Conservation (phyloP, 2,888 invertebrate genomes). For the Dryobota labecula region DNA sequence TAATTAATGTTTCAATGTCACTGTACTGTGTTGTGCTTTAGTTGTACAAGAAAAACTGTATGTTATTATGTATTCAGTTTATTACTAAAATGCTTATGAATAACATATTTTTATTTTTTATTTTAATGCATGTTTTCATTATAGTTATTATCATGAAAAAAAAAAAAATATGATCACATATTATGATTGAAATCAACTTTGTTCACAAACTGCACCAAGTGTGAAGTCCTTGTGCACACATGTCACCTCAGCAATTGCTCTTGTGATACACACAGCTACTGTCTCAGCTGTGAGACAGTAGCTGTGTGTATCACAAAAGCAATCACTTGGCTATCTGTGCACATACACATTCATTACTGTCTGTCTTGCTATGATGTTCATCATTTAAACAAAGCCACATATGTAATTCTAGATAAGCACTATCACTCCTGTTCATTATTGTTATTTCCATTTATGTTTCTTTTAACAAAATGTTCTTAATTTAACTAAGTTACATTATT, state of each 20-base stretch:
- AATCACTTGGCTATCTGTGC: not conserved
- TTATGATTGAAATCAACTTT: not conserved
- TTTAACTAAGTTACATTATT: not conserved
- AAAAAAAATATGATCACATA: not conserved
- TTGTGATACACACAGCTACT: not conserved
- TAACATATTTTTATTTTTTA: not conserved
- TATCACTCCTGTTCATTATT: slow-evolving; percentile 24
- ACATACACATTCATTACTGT: not conserved
- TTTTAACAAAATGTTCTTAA: not conserved
- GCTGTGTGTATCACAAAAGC: not conserved
- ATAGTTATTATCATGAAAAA: too few species aligned
- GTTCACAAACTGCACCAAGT: not conserved
- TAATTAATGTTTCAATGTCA: slow-evolving; percentile 28
- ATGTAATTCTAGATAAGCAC: slow-evolving; percentile 15
- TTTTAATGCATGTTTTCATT: not conserved
- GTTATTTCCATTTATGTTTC: slow-evolving; percentile 4
- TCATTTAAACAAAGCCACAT: slow-evolving; percentile 9
- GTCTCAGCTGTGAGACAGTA: not conserved
- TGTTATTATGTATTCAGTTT: slow-evolving; percentile 4
- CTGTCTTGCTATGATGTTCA: not conserved
- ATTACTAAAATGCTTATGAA: not conserved
- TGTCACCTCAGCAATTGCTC: not conserved
- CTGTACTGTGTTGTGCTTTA: not conserved
- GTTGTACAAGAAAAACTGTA: not conserved
- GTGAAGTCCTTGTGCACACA: not conserved